Evolutionary conservation across 2,797 vertebrate genomes (phyloP).

Genomic region (Syngnathus acus): DNA sequence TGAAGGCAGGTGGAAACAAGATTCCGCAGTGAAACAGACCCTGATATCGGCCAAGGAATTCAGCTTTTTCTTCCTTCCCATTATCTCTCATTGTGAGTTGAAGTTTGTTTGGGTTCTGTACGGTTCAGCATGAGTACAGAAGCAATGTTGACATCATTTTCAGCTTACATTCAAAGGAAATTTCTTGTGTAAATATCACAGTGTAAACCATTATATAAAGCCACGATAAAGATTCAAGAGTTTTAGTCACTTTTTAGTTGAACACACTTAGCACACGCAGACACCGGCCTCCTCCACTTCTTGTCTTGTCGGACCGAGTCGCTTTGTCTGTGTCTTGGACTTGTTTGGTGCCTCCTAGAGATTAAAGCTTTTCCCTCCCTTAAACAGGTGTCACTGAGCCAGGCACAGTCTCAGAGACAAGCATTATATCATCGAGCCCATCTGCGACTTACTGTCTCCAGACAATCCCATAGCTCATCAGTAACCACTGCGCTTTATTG

Average conservation of each 20-base stretch:
- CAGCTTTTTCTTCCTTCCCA: constrained; percentile 54
- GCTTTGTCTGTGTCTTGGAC: constrained; percentile 57
- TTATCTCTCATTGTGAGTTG: constrained; percentile 51
- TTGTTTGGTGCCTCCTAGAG: constrained; percentile 64
- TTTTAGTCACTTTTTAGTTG: constrained; percentile 47
- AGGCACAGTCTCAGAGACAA: constrained; percentile 61
- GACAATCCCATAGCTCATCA: constrained; percentile 75
- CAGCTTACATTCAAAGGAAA: constrained; percentile 18
- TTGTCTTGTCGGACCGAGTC: constrained; percentile 47
- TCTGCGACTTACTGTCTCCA: constrained; percentile 74
- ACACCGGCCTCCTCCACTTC: constrained; percentile 49
- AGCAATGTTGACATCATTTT: neutral
- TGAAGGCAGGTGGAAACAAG: constrained; percentile 43
- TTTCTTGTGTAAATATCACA: constrained; percentile 27
- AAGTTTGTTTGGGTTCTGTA: constrained; percentile 59
- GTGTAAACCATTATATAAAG: constrained; percentile 38
- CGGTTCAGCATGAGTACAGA: constrained; percentile 39
- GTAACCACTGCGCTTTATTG: constrained; percentile 74
- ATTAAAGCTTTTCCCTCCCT: constrained; percentile 70
- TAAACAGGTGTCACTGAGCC: constrained; percentile 75
- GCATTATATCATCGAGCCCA: constrained; percentile 66
- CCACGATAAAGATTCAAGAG: neutral
- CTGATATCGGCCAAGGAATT: constrained; percentile 57
- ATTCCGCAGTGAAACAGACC: constrained; percentile 29
- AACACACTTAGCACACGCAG: constrained; percentile 40